Evolutionary conservation across 2,888 invertebrate genomes (phyloP).

Genomic region (Morpho achilles): DNA sequence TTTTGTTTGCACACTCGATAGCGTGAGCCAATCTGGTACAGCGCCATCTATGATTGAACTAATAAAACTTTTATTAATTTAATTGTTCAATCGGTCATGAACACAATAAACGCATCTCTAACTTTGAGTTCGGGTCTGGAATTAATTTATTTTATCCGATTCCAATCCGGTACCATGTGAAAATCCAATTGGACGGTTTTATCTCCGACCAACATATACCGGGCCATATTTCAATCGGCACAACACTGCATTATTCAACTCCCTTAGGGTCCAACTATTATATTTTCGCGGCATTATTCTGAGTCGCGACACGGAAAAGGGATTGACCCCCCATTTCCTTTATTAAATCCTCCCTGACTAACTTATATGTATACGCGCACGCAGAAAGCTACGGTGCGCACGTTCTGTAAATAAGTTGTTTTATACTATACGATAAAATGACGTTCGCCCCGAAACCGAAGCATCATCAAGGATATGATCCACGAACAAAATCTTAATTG

Average conservation of each 20-base stretch:
- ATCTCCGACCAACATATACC: neutral
- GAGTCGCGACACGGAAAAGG: constrained; percentile 22
- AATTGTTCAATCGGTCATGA: too few species aligned
- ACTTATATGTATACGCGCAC: constrained; percentile 6
- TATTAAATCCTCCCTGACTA: constrained; percentile 21
- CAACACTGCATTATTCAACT: constrained; percentile 19
- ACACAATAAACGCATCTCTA: too few species aligned
- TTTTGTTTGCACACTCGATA: too few species aligned
- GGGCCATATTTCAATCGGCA: constrained; percentile 5
- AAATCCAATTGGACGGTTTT: neutral
- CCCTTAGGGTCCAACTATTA: constrained; percentile 9
- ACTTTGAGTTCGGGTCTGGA: too few species aligned
- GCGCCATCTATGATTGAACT: too few species aligned
- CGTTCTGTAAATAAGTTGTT: neutral
- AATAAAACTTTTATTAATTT: too few species aligned
- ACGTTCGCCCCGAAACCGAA: too few species aligned
- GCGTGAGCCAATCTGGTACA: too few species aligned
- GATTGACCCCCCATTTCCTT: constrained; percentile 23
- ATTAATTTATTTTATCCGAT: too few species aligned
- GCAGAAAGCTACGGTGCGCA: neutral
- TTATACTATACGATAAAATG: constrained; percentile 1
- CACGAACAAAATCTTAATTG: too few species aligned
- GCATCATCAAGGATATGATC: too few species aligned
- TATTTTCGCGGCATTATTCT: constrained; percentile 16
- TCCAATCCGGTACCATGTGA: too few species aligned